Conservation (phyloP, 2,113 vertebrate genomes). For the Aix galericulata region DNA sequence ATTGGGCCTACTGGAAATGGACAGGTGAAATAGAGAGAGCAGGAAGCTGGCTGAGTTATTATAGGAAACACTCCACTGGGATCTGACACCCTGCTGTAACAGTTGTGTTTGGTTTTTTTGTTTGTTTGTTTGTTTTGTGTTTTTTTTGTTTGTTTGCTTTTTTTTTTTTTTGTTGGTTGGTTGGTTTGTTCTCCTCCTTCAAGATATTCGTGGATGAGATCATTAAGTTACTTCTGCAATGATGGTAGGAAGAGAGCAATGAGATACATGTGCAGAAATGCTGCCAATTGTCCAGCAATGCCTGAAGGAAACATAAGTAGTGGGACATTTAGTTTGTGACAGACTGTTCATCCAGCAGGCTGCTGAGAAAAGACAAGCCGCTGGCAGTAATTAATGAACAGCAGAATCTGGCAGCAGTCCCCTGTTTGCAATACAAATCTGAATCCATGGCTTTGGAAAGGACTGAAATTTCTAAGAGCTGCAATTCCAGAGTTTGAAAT, state of each 20-base stretch:
- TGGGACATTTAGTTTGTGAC: not conserved
- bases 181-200: not conserved
- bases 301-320: not conserved
- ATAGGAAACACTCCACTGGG: not conserved
- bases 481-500: not conserved
- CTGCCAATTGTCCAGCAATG: not conserved
- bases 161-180: no score
- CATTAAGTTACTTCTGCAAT: not conserved
- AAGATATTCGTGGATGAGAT: not conserved
- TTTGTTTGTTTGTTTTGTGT: no score
- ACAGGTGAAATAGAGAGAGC: not conserved
- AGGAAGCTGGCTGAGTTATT: not conserved
- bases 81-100: not conserved
- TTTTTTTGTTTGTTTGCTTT: no score
- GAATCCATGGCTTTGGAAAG: not conserved
- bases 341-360: not conserved
- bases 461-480: not conserved
- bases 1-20: rapidly evolving
- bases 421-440: not conserved
- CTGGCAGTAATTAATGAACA: not conserved
- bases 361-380: not conserved
- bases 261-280: not conserved
- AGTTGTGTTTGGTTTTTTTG: no score
- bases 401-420: not conserved
- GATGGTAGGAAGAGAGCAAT: not conserved